phyloP scores from a whole-genome alignment of 1,140 invertebrate genomes.

The Paraescarpia echinospica region DNA sequence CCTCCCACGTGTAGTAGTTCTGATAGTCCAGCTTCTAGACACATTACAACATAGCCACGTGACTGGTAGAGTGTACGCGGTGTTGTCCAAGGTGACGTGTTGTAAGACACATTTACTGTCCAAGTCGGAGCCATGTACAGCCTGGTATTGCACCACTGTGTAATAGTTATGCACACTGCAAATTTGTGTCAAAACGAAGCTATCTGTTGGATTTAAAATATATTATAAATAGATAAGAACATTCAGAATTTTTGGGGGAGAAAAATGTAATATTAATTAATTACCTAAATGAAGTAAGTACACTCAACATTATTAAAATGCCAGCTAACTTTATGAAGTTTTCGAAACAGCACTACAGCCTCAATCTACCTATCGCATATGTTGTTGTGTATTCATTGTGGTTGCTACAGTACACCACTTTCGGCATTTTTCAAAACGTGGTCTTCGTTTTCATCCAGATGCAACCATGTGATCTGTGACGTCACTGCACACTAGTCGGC shows the following conservation, averaged over 20 bases:
- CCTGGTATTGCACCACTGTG: not conserved
- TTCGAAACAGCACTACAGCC: not conserved
- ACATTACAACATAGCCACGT: too few relatives aligned
- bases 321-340: not conserved
- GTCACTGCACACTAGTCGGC: not conserved
- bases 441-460: not conserved
- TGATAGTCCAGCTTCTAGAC: too few relatives aligned
- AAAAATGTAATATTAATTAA: not conserved
- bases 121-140: too few relatives aligned
- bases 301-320: not conserved
- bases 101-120: too few relatives aligned
- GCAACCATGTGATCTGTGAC: not conserved
- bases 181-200: not conserved
- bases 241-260: too few relatives aligned
- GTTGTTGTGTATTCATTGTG: not conserved
- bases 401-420: not conserved
- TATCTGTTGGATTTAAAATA: not conserved
- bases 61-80: too few relatives aligned
- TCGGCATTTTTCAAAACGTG: not conserved
- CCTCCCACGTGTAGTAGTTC: too few relatives aligned
- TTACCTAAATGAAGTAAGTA: not conserved
- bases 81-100: too few relatives aligned
- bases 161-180: not conserved
- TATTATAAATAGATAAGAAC: too few relatives aligned
- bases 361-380: not conserved